Evolutionary conservation across 1,140 invertebrate genomes (phyloP), one percentile per base, ranked within the genome.

Genomic region (Trichoplusia ni): DNA sequence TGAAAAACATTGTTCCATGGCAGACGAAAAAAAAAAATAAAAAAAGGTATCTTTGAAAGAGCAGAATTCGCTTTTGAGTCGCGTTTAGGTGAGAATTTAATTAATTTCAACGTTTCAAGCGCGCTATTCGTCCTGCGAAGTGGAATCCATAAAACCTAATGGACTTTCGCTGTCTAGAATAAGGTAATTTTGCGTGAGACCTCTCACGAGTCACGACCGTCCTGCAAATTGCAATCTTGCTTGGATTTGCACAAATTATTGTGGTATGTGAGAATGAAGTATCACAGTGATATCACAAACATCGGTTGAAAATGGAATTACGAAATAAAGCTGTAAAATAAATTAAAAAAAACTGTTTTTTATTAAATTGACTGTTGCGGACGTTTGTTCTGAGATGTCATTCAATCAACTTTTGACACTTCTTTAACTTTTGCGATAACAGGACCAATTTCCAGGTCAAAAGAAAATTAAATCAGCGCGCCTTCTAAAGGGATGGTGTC

Each of bases 91-190:
- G 79, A 53, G 75, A 80, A 69, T 84, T 82, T 85, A 87, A 87
- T 87, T 89, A 86, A 87, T 89, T 87, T 84, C 69, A 76, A 69
- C 79, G 77, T 76, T 85, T 79, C 67, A 65, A 68, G 68, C 73
- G 67, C 69, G 68, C 79, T 72, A 80, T 83, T 75, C 77, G 75
- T 79, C 79, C 77, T 82, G 71, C 51, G 61, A 75, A 75, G 82
- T 73, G 71, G 66, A 79, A 79, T 71, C 82, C 77, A 82, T 85
- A 87, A 89, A 89, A 84, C 82, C 81, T 89, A 89, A 89, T 87
- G 86, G 86, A 89, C 81, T 89, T 87, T 87, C 79, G 70, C 76
- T 87, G 86, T 89, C 82, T 79, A 77, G 76, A 69, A 75, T 18
- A 38, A 46, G 59, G 82, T 83, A 81, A 86, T 87, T 84, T 81